Base-by-base conservation (phyloP, 2,797 vertebrate genomes). In the Limosa lapponica region DNA sequence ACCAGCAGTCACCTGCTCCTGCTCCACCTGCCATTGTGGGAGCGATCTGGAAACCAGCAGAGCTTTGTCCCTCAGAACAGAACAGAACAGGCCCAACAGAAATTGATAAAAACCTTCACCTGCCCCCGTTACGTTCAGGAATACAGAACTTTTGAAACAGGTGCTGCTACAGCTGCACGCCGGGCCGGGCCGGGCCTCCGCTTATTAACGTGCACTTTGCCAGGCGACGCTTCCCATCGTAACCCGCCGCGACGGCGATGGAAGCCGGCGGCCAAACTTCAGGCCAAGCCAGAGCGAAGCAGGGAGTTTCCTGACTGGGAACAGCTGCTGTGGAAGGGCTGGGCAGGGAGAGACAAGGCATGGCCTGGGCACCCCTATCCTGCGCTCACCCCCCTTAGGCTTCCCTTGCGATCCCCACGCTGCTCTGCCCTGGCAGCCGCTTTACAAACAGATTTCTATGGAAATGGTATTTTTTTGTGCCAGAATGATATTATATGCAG, bases 1-100 rank as follows among this genome's bases (percentile, higher is more conserved):
- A 97, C 93, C 55, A 72, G 89, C 43, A 67, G 77, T 84, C 87
- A 81, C 84, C 84, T 59, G 82, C 48, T 69, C 43, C 87, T 54
- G 82, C 89, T 93, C 92, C 94, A 79, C 96, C 93, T 95, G 95
- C 88, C 80, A 86, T 90, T 96, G 87, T 91, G 88, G 93, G 37
- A 91, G 61, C 75, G 10, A 54, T 51, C 49, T 30, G 66, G 93
- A 91, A 94, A 79, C 61, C 80, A 75, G 79, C n/a, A 54, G 19
- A 46, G 64, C n/a, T n/a, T n/a, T n/a, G n/a, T n/a, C n/a, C n/a
- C n/a, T n/a, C n/a, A n/a, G n/a, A n/a, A n/a, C n/a, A n/a, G n/a
- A n/a, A n/a, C n/a, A n/a, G n/a, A n/a, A 95, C 91, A 95, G 61
- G 64, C 69, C 64, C 37, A 36, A 67, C 49, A 95, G 91, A 72